Evolutionary conservation across 2,888 invertebrate species (phyloP).

Genomic region (Aporophyla lueneburgensis): DNA sequence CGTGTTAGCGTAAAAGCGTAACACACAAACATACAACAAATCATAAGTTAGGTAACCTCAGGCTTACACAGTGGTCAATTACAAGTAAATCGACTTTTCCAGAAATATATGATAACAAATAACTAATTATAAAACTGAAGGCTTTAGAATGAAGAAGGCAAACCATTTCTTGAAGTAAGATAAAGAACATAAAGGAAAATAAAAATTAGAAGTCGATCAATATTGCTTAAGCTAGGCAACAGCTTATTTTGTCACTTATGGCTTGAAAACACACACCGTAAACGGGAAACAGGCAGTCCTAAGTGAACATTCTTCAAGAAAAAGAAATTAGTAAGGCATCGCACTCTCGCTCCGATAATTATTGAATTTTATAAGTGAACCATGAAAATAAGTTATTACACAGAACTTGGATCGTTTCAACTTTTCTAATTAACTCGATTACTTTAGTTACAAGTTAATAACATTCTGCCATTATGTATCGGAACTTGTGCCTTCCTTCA

Average conservation of each 20-base stretch:
- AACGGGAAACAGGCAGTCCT: not conserved
- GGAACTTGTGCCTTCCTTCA: constrained; percentile 14
- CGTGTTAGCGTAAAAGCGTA: too few species aligned
- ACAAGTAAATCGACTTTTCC: not conserved
- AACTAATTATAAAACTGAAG: not conserved
- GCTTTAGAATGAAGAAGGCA: not conserved
- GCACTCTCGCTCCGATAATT: constrained; percentile 31
- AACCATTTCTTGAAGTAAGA: not conserved
- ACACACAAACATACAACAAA: not conserved
- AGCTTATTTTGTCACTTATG: not conserved
- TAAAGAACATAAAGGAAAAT: not conserved
- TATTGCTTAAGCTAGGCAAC: not conserved
- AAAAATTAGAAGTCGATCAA: not conserved
- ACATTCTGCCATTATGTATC: constrained; percentile 36
- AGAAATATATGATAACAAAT: not conserved
- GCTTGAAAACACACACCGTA: not conserved
- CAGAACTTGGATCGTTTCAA: constrained; percentile 53
- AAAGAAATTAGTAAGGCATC: not conserved
- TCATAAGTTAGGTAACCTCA: not conserved
- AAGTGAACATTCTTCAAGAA: too few species aligned
- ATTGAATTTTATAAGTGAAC: constrained; percentile 44
- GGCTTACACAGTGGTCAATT: not conserved
- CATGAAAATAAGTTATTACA: constrained; percentile 49
- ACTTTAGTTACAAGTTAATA: constrained; percentile 46
- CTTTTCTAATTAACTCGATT: constrained; percentile 63